These are phyloP conservation scores for Triops cancriformis DNA, from an alignment of 1,140 invertebrate species.

Conservation along the genomic window DNA sequence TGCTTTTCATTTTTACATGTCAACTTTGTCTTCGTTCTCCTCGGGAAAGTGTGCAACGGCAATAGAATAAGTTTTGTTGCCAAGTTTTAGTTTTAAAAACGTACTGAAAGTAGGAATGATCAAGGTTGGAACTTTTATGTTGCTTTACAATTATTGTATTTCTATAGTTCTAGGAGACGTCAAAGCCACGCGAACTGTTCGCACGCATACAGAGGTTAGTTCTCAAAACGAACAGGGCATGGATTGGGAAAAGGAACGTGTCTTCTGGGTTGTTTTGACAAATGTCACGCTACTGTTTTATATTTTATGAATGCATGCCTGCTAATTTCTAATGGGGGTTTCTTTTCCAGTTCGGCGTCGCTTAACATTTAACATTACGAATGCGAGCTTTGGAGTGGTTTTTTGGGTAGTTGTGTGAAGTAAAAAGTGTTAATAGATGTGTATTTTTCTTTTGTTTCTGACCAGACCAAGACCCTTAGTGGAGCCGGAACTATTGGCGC, in stretches of 20 bases:
- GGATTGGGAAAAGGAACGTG: not conserved
- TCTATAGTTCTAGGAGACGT: not conserved
- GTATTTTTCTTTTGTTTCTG: not conserved
- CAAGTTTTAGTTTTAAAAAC: not conserved
- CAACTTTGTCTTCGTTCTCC: not conserved
- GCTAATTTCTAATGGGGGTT: not conserved
- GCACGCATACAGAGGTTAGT: not conserved
- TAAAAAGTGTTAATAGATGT: not conserved
- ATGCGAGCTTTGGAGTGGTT: not conserved
- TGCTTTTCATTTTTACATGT: not conserved
- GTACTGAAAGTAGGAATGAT: not conserved
- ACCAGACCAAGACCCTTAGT: not conserved
- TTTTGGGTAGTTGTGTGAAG: not conserved
- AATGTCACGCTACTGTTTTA: not conserved
- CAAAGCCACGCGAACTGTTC: not conserved
- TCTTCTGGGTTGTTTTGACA: not conserved
- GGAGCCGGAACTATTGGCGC: not conserved
- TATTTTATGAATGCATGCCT: not conserved
- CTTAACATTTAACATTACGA: not conserved
- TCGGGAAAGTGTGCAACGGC: not conserved
- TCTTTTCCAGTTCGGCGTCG: not conserved
- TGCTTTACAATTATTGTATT: not conserved
- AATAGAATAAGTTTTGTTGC: not conserved
- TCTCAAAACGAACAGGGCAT: not conserved
- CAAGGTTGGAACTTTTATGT: not conserved